phyloP scores from a whole-genome alignment of 2,797 vertebrate species.

The Loris lydekkerianus region DNA sequence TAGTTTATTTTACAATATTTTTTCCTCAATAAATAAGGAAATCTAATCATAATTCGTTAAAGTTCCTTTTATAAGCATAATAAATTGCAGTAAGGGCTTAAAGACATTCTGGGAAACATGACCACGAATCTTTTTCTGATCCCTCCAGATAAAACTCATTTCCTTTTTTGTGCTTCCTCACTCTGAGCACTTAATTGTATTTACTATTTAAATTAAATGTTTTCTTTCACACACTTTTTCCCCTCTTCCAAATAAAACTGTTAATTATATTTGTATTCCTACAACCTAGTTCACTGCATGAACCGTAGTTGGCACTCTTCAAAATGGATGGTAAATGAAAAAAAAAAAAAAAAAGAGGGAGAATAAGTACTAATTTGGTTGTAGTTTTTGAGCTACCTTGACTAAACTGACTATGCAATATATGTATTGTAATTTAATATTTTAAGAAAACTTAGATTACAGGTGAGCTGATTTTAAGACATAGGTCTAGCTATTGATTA shows the following conservation, averaged over 20 bases:
- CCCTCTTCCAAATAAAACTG: not conserved
- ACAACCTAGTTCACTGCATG: not conserved
- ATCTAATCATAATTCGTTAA: not conserved
- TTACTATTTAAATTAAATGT: not conserved
- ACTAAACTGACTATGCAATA: not conserved
- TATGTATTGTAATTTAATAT: not conserved
- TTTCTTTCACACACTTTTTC: not conserved
- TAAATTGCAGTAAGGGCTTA: not conserved
- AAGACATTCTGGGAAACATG: constrained; percentile 1
- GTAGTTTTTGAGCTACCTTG: not conserved
- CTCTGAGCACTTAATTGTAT: not conserved
- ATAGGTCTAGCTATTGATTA: not conserved
- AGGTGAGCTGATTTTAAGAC: not conserved
- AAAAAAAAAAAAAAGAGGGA: not conserved
- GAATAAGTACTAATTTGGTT: constrained; percentile 42
- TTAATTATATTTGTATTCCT: not conserved
- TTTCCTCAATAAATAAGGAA: constrained; percentile 14
- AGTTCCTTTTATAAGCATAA: not conserved
- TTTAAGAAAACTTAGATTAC: constrained; percentile 37
- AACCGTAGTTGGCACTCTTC: not conserved
- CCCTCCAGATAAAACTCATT: not conserved
- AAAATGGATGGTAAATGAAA: not conserved
- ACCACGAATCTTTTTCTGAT: not conserved
- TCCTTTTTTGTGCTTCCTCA: not conserved
- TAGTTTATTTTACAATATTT: constrained; percentile 19